Percentiles rank a stretch among this genome's conserved stretches.
Conservation (phyloP, 2,888 invertebrate species). For the Lampropteryx suffumata region DNA sequence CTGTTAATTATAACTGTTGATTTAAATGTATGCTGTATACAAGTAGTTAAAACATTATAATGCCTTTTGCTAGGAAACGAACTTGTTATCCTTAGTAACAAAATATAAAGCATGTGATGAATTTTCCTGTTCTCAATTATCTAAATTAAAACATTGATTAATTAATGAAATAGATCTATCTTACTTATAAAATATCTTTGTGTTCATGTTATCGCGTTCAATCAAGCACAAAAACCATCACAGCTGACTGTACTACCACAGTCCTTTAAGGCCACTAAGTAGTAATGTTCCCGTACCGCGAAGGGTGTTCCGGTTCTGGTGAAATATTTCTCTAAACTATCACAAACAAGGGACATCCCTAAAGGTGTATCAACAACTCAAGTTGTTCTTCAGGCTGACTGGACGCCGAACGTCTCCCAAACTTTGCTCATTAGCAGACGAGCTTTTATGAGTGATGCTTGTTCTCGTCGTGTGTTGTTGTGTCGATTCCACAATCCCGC, state of each 20-base stretch:
- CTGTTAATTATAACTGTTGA: neutral
- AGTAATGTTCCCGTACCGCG: too few species aligned
- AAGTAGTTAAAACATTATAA: neutral
- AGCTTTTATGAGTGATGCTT: slow-evolving; percentile 42
- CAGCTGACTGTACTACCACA: too few species aligned
- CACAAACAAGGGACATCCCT: neutral
- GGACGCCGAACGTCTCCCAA: slow-evolving; percentile 36
- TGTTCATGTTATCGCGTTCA: too few species aligned
- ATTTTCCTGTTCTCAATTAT: too few species aligned
- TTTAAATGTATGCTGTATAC: neutral
- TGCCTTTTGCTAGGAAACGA: neutral
- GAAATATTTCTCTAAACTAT: too few species aligned
- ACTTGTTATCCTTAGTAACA: neutral
- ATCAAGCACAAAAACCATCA: too few species aligned
- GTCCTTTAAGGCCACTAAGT: too few species aligned
- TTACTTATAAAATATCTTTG: too few species aligned
- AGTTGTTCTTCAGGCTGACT: slow-evolving; percentile 27
- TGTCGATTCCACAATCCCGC: slow-evolving; percentile 3
- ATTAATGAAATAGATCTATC: too few species aligned
- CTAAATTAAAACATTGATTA: too few species aligned
- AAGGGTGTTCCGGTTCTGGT: too few species aligned
- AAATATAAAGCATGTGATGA: too few species aligned
- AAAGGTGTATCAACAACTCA: slow-evolving; percentile 11
- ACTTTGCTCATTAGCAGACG: slow-evolving; percentile 53
- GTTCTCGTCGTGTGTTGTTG: slow-evolving; percentile 20